phyloP scores from a whole-genome alignment of 1,140 invertebrate species.

The Meteorus sp. region DNA sequence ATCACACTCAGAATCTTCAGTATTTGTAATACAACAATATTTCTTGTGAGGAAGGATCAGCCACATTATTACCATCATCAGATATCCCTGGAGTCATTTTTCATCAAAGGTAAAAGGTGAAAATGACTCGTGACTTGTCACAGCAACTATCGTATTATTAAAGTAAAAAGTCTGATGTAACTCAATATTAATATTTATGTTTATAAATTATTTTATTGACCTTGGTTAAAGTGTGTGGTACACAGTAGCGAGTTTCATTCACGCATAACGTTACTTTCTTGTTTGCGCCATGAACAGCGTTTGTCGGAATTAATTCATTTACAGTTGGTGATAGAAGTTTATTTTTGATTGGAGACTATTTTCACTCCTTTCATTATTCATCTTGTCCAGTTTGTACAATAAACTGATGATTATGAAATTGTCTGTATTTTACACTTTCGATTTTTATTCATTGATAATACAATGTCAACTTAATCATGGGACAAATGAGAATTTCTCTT shows the following conservation, averaged over 20 bases:
- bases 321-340: no score
- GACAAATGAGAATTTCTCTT: no score
- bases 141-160: no score
- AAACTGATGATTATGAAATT: no score
- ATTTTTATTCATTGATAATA: no score
- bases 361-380: no score
- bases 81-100: neutral
- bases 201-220: constrained; percentile 6
- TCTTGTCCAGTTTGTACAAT: no score
- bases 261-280: neutral
- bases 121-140: neutral
- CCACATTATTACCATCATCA: neutral
- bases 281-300: neutral
- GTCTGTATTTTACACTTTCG: no score
- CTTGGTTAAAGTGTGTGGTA: neutral
- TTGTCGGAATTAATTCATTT: neutral
- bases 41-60: neutral
- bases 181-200: constrained; percentile 4
- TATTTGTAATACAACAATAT: neutral
- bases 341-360: no score
- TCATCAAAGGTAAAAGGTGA: constrained; percentile 5
- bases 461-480: no score
- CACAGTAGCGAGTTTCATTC: neutral
- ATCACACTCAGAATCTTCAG: neutral
- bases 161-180: no score